Percentiles rank a stretch among this genome's conserved stretches.
phyloP scores from a whole-genome alignment of 2,797 vertebrate species.

The Sebastes flavidus region DNA sequence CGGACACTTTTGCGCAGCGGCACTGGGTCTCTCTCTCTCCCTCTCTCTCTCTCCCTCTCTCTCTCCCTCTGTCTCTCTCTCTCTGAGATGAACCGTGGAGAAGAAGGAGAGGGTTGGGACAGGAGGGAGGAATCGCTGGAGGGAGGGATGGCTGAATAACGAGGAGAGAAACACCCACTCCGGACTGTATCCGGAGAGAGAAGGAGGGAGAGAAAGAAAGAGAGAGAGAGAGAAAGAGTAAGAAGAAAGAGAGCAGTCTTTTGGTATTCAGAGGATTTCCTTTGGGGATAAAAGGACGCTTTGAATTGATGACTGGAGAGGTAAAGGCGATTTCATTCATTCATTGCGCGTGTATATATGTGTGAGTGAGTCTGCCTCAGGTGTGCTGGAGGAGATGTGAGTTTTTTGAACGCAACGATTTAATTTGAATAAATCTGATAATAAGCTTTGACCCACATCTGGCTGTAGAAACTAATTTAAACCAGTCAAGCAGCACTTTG shows the following conservation, averaged over 20 bases:
- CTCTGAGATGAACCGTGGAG: constrained; percentile 35
- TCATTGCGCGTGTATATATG: constrained; percentile 9
- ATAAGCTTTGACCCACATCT: constrained; percentile 21
- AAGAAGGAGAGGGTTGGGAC: constrained; percentile 63
- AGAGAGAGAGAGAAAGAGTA: constrained; percentile 26
- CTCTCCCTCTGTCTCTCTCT: constrained; percentile 3
- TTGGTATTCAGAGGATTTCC: constrained; percentile 54
- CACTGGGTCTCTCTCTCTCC: constrained; percentile 16
- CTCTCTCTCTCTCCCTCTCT: background rate
- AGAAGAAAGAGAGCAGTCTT: constrained; percentile 37
- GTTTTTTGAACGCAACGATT: background rate
- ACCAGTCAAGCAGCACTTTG: constrained; percentile 11
- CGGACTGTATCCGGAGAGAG: constrained; percentile 68
- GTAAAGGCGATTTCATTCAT: constrained; percentile 67
- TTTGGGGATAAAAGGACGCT: constrained; percentile 57
- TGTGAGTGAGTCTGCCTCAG: constrained; percentile 31
- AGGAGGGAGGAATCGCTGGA: constrained; percentile 72
- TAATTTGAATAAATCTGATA: constrained; percentile 13
- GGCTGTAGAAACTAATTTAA: constrained; percentile 22
- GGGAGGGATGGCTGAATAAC: constrained; percentile 79
- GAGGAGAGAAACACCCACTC: constrained; percentile 79
- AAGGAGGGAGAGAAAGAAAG: constrained; percentile 53
- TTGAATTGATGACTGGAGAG: constrained; percentile 72
- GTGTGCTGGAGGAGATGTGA: constrained; percentile 27
- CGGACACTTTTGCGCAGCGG: constrained; percentile 54